A percentile compares a stretch with the other conserved stretches of the same genome.
Evolutionary conservation across 2,113 vertebrate genomes (phyloP).

Genomic region (Todiramphus saurophagus): DNA sequence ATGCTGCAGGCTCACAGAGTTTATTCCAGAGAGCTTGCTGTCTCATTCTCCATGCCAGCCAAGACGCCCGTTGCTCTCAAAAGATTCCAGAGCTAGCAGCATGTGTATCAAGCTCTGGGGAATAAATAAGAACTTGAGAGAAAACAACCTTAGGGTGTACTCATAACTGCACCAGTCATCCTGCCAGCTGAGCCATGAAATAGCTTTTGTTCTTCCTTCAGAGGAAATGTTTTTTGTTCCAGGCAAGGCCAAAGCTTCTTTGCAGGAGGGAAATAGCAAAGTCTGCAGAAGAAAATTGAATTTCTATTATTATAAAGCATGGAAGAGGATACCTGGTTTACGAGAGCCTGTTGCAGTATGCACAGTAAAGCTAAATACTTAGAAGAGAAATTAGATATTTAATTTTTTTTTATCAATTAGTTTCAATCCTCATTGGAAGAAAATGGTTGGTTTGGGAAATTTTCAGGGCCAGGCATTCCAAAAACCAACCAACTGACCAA

Average conservation of each 20-base stretch:
- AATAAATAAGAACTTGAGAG: slow-evolving; percentile 11
- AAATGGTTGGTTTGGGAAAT: background rate
- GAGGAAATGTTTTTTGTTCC: slow-evolving; percentile 24
- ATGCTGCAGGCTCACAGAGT: background rate
- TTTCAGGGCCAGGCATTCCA: background rate
- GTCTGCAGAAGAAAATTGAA: background rate
- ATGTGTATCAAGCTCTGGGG: background rate
- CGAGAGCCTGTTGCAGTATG: background rate
- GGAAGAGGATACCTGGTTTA: background rate
- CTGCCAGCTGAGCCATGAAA: slow-evolving; percentile 50
- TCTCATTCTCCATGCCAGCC: background rate
- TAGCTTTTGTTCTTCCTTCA: slow-evolving; percentile 34
- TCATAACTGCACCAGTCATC: slow-evolving; percentile 17
- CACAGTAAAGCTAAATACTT: background rate
- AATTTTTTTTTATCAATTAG: background rate
- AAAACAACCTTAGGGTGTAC: slow-evolving; percentile 20
- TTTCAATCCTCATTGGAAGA: background rate
- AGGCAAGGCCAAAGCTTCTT: slow-evolving; percentile 28
- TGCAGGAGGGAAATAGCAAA: slow-evolving; percentile 18
- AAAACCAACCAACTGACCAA: background rate
- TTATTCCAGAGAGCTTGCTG: background rate
- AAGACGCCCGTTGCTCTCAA: background rate
- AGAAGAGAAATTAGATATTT: background rate
- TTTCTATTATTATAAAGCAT: background rate
- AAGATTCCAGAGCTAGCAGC: background rate